phyloP scores from a whole-genome alignment of 1,140 invertebrate species.

The Aphelenchoides fujianensis region DNA sequence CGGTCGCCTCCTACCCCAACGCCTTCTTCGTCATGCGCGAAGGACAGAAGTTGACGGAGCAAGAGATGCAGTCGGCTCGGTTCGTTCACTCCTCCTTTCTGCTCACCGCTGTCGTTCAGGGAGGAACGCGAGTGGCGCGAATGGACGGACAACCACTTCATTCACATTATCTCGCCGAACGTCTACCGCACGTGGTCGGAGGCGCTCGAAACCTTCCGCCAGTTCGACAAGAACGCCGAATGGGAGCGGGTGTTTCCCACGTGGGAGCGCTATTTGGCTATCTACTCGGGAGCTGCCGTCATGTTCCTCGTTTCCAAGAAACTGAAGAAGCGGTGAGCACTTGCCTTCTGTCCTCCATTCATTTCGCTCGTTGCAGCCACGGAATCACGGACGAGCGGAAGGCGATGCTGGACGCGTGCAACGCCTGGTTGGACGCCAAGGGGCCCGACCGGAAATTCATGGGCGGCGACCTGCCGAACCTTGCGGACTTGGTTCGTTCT shows the following conservation, averaged over 20 bases:
- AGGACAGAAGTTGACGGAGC: conserved; percentile 62
- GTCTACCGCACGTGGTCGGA: conserved; percentile 83
- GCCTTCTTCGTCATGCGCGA: conserved; percentile 90
- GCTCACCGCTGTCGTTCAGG: no score
- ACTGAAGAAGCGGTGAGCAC: conserved; percentile 74
- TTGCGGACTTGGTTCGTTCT: conserved; percentile 80
- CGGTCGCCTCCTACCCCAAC: conserved; percentile 74
- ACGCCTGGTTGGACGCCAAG: conserved; percentile 73
- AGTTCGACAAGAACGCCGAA: conserved; percentile 84
- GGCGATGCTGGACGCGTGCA: conserved; percentile 83
- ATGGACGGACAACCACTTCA: conserved; percentile 78
- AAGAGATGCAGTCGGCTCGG: conserved; percentile 50
- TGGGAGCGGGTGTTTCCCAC: conserved; percentile 88
- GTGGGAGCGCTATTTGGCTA: conserved; percentile 81
- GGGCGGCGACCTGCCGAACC: conserved; percentile 78
- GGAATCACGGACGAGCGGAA: conserved; percentile 78
- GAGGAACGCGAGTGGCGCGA: conserved; percentile 88
- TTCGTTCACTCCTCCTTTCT: no score
- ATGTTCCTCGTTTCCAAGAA: conserved; percentile 90
- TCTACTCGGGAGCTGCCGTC: conserved; percentile 85
- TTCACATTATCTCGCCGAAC: conserved; percentile 88
- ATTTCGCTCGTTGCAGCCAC: conserved; percentile 72
- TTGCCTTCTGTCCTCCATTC: no score
- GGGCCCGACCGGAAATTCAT: conserved; percentile 73
- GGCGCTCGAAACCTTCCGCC: conserved; percentile 81